phyloP scores from a whole-genome alignment of 2,113 vertebrate genomes.

The Mystacornis crossleyi region DNA sequence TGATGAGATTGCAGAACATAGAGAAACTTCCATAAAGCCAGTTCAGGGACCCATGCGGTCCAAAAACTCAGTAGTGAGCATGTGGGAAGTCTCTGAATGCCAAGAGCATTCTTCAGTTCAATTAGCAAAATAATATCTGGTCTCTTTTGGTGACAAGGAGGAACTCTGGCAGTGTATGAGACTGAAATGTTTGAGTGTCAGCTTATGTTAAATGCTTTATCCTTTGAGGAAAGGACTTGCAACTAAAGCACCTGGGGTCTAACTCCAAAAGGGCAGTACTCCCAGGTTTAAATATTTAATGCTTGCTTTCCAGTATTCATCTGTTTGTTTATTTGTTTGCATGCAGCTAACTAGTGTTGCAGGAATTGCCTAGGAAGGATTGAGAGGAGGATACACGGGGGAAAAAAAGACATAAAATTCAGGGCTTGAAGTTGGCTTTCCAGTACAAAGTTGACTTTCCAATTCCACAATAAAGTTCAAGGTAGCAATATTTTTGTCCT shows the following conservation, averaged over 20 bases:
- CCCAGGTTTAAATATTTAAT: neutral
- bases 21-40: neutral
- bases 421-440: neutral
- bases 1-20: neutral
- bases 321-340: neutral
- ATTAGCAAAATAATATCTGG: neutral
- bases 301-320: neutral
- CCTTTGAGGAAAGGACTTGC: neutral
- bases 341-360: neutral
- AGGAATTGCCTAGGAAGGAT: neutral
- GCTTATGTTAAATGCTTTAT: neutral
- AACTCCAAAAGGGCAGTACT: neutral
- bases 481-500: neutral
- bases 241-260: neutral
- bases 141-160: neutral
- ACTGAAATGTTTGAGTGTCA: neutral
- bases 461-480: neutral
- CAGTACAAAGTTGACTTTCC: neutral
- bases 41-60: neutral
- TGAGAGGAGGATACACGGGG: neutral
- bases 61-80: too few relatives aligned
- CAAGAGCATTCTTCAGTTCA: neutral
- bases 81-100: neutral
- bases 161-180: neutral
- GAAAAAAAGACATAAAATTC: neutral